Base-by-base conservation (phyloP, 2,888 invertebrate genomes). In the Diadegma fenestrale region DNA sequence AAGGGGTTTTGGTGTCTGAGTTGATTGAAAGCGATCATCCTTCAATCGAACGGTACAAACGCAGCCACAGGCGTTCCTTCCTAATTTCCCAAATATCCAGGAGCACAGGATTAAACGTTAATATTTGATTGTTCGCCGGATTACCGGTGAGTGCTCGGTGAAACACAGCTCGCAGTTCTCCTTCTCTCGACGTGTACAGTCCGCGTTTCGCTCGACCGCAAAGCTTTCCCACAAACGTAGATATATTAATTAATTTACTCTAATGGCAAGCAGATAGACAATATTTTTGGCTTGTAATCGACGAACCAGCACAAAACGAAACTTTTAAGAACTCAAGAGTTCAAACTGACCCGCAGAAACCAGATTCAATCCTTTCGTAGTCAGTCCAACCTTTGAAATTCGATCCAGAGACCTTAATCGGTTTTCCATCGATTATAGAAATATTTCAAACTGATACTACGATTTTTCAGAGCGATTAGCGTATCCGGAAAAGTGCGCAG, bases 91-190 rank as follows among this genome's bases (percentile, higher is more conserved):
- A 30, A 68, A 73, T 69, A 63, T 63, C 45, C 75, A 12, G 19
- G 58, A 58, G 41, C n/a, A 17, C 33, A 12, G 22, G 45, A 54
- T 63, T 64, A 41, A 61, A 19, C 51, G 69, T 83, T 83, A 80
- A 80, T 79, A 69, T 77, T 83, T 75, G 51, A 80, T 79, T 83
- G 69, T 75, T 79, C n/a, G 43, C 17, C 45, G 79, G 69, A 69
- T 75, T 69, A 71, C n/a, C 43, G 14, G 63, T 33, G 61, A 69
- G 75, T 61, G 41, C 43, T 51, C 63, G 37, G 76, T 41, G 7
- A 43, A 54, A 69, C 12, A 69, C 12, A 68, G 51, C 12, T 26
- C 58, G n/a, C n/a, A 58, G 19, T 19, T 51, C 19, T 51, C 58
- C 58, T 26, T n/a, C 22, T 64, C 41, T 54, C 17, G n/a, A n/a